These are phyloP conservation scores for Megaceryle torquata DNA, from an alignment of 2,113 vertebrate species.

Conservation along the genomic window DNA sequence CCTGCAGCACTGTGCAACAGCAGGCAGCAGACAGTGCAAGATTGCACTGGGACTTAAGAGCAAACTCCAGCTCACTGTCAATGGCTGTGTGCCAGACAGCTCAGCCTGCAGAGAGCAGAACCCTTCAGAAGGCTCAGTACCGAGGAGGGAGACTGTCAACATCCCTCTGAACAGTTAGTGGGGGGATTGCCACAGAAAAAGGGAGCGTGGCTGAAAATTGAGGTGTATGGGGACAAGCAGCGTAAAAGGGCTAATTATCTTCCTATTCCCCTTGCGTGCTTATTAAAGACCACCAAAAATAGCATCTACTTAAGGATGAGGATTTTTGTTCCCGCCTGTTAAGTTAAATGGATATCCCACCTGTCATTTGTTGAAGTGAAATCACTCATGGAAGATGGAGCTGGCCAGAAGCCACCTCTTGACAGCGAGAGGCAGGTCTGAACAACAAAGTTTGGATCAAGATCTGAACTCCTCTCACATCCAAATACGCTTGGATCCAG, in stretches of 20 bases:
- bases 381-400: slow-evolving; percentile 10
- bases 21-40: slow-evolving; percentile 65
- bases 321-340: neutral
- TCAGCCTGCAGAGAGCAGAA: slow-evolving; percentile 36
- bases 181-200: neutral
- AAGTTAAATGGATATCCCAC: slow-evolving; percentile 40
- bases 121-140: slow-evolving; percentile 43
- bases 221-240: neutral
- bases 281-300: slow-evolving; percentile 54
- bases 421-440: slow-evolving; percentile 12
- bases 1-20: slow-evolving; percentile 35
- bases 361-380: slow-evolving; percentile 27
- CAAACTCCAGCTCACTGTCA: slow-evolving; percentile 42
- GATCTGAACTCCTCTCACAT: slow-evolving; percentile 38
- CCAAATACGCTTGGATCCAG: slow-evolving; percentile 20
- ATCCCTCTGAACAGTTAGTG: slow-evolving; percentile 32
- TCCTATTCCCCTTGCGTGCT: neutral
- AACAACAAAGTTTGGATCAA: slow-evolving; percentile 51
- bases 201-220: slow-evolving; percentile 19
- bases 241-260: slow-evolving; percentile 53
- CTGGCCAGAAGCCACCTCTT: slow-evolving; percentile 44
- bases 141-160: slow-evolving; percentile 53
- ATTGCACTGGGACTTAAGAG: slow-evolving; percentile 67
- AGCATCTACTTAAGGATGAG: neutral
- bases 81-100: slow-evolving; percentile 53